phyloP scores from a whole-genome alignment of 2,888 invertebrate genomes.

The Odontocolon sp. region DNA sequence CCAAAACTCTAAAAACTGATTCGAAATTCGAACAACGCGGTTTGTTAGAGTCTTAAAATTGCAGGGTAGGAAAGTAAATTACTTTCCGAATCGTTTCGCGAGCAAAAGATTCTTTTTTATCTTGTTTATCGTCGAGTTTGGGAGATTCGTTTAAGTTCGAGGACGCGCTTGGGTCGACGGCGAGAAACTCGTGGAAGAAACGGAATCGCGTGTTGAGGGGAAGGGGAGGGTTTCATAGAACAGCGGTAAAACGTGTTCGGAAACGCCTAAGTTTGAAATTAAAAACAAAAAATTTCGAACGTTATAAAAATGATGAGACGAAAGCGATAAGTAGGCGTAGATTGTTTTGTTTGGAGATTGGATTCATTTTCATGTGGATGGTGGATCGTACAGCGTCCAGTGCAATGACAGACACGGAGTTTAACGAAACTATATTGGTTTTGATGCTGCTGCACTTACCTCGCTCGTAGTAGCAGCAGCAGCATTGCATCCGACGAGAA shows the following conservation, averaged over 20 bases:
- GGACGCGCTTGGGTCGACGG: not conserved
- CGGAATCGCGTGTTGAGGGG: not conserved
- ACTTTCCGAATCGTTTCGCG: too few species aligned
- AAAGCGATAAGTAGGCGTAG: not conserved
- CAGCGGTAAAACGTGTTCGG: constrained; percentile 28
- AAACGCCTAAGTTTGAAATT: constrained; percentile 6
- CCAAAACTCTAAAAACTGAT: too few species aligned
- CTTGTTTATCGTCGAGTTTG: too few species aligned
- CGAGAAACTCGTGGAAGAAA: not conserved
- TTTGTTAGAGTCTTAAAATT: too few species aligned
- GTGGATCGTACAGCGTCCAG: not conserved
- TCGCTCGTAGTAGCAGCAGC: constrained; percentile 82
- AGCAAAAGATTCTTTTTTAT: too few species aligned
- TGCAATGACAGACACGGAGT: constrained; percentile 23
- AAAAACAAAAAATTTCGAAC: not conserved
- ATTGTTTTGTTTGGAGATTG: not conserved
- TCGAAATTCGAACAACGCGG: too few species aligned
- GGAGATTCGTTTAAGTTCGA: too few species aligned
- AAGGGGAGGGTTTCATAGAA: not conserved
- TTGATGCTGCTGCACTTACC: constrained; percentile 82
- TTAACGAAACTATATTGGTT: not conserved
- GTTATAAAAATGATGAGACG: not conserved
- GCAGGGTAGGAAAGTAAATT: too few species aligned
- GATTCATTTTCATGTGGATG: too few species aligned
- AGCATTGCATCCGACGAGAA: constrained; percentile 88